These are phyloP conservation scores for Xerus inauris DNA, from an alignment of 2,113 vertebrate species.

Conservation along the genomic window DNA sequence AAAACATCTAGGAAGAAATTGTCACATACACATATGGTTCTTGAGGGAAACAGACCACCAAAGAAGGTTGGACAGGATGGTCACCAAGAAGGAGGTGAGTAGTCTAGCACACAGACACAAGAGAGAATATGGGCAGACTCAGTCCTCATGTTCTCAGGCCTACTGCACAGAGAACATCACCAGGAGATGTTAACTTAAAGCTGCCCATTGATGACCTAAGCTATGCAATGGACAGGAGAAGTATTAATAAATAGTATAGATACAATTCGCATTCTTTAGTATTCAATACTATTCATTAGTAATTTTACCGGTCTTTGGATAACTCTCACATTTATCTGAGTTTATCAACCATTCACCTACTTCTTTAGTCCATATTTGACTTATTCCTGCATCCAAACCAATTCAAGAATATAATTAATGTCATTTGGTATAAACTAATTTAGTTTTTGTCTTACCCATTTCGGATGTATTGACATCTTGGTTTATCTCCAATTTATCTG, in stretches of 20 bases:
- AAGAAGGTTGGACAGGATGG: background rate
- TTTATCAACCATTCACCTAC: background rate
- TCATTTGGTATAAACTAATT: background rate
- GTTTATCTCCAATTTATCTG: conserved; percentile 19
- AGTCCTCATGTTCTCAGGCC: background rate
- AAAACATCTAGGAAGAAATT: background rate
- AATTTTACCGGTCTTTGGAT: background rate
- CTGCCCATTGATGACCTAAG: background rate
- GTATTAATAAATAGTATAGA: background rate
- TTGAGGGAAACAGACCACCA: background rate
- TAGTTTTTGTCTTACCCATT: background rate
- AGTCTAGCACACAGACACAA: background rate
- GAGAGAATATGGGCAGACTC: background rate
- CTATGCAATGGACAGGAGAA: background rate
- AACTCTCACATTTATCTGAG: background rate
- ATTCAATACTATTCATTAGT: background rate
- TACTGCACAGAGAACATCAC: background rate
- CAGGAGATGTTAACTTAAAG: background rate
- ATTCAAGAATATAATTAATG: background rate
- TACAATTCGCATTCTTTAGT: background rate
- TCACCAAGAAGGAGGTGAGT: background rate
- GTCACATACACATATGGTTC: background rate
- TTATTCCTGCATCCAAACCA: background rate
- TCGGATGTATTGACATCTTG: conserved; percentile 18
- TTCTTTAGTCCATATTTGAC: background rate